phyloP scores from a whole-genome alignment of 2,888 invertebrate genomes.

The Lysandra coridon region DNA sequence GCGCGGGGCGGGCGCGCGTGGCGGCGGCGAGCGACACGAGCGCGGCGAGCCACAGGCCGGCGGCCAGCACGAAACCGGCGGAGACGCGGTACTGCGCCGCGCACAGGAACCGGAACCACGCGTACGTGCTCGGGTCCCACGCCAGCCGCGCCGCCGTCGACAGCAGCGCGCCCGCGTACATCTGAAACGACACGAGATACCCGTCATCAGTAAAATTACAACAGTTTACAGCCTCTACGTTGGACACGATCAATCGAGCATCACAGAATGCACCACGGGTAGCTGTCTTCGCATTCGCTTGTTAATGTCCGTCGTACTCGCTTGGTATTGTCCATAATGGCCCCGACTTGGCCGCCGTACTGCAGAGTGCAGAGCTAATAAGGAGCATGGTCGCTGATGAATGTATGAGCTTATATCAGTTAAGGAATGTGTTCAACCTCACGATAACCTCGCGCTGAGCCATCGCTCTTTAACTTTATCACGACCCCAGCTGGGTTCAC shows the following conservation, averaged over 20 bases:
- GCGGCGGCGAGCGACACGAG: slow-evolving; percentile 67
- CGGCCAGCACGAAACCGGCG: slow-evolving; percentile 66
- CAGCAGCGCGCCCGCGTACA: slow-evolving; percentile 76
- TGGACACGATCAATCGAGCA: background rate
- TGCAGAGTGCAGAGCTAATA: too few species aligned
- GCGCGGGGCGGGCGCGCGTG: slow-evolving; percentile 35
- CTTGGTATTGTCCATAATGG: background rate
- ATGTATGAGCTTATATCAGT: background rate
- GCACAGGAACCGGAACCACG: slow-evolving; percentile 76
- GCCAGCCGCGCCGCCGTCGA: slow-evolving; percentile 76
- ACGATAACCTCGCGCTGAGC: background rate
- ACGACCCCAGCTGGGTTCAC: background rate
- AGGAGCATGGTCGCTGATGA: too few species aligned
- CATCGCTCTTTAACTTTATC: background rate
- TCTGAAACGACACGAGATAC: slow-evolving; percentile 50
- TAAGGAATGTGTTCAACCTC: background rate
- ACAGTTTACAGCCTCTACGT: background rate
- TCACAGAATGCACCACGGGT: background rate
- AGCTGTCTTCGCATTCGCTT: too few species aligned
- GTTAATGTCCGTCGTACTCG: background rate
- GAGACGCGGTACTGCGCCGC: slow-evolving; percentile 73
- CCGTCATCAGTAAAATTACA: background rate
- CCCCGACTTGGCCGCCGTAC: too few species aligned
- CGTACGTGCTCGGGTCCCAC: slow-evolving; percentile 77
- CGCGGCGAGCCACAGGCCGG: slow-evolving; percentile 69